phyloP scores from a whole-genome alignment of 2,888 invertebrate genomes.

The Scaptomyza cyrtandrae region DNA sequence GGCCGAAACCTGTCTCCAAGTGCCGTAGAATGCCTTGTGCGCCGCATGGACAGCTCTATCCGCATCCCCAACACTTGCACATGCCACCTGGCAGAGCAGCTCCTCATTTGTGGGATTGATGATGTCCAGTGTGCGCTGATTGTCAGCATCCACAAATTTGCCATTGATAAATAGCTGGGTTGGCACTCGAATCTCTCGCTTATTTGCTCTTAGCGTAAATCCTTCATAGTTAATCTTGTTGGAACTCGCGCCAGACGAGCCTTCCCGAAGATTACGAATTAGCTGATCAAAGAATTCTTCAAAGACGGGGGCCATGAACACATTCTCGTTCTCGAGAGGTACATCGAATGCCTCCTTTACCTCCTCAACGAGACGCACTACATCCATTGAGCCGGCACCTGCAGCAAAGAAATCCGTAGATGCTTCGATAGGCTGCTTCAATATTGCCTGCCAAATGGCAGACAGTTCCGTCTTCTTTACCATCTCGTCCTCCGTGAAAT shows the following conservation, averaged over 20 bases:
- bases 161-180: slow-evolving; percentile 97
- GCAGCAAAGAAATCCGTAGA: slow-evolving; percentile 96
- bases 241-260: slow-evolving; percentile 85
- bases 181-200: slow-evolving; percentile 93
- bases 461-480: slow-evolving; percentile 88
- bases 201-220: slow-evolving; percentile 91
- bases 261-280: slow-evolving; percentile 89
- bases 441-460: slow-evolving; percentile 93
- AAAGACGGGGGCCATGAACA: slow-evolving; percentile 96
- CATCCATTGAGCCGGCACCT: slow-evolving; percentile 99
- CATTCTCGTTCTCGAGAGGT: slow-evolving; percentile 93
- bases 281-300: slow-evolving; percentile 91
- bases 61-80: slow-evolving; percentile 92
- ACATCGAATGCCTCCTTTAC: slow-evolving; percentile 92
- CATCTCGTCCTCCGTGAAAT: slow-evolving; percentile 90
- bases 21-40: slow-evolving; percentile 94
- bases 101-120: slow-evolving; percentile 95
- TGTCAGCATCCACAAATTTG: slow-evolving; percentile 92
- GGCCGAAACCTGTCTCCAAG: slow-evolving; percentile 97
- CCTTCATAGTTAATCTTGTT: slow-evolving; percentile 88
- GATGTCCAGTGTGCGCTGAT: slow-evolving; percentile 87
- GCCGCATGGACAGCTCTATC: slow-evolving; percentile 95
- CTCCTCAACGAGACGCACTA: slow-evolving; percentile 95
- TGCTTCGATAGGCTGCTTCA: slow-evolving; percentile 90
- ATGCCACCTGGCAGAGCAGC: slow-evolving; percentile 90